Evolutionary conservation across 2,113 vertebrate genomes (phyloP), one percentile per base, ranked within the genome.

Genomic region (Mystacornis crossleyi): DNA sequence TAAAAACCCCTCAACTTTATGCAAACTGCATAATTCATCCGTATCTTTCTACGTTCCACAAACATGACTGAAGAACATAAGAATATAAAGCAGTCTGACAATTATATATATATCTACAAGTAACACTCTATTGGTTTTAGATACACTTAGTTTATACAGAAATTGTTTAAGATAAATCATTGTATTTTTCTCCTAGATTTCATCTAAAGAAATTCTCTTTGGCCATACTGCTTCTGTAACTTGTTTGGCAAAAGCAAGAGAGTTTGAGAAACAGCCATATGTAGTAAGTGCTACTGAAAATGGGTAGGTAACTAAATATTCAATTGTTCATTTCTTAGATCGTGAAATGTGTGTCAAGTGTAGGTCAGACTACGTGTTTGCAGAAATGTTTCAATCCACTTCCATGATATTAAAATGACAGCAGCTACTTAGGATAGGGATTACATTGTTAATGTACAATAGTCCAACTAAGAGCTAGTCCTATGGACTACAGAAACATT

Each of bases 251-350:
- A 98, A 97, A 95, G 98, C 98, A 9, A 98, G 98, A 78, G 98
- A 98, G 71, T 98, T 98, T 97, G 98, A 98, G 73, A 98, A 98
- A 86, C 97, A 98, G 33, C 98, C 98, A 2, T 98, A 97, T 51
- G 61, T 98, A 36, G 98, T 98, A 83, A 99, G 98, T 82, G 98
- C 98, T 81, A 91, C 98, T 71, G 98, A 98, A 96, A 98, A 98
- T 64, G 98, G 98, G 98, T 99, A 97, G 87, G 98, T 98, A 89
- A 50, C 47, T 81, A 28, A 50, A 60, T 86, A 74, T 73, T 60
- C 43, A 42, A 67, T 82, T 90, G 86, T 17, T 94, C 0, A 26
- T 90, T 94, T 73, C 29, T 78, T 90, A 72, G 81, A 28, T 71
- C 3, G 18, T 61, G 2, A 72, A 73, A 43, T 47, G 29, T 88